phyloP scores from a whole-genome alignment of 2,797 vertebrate species.

The Pangasius mekongensis region DNA sequence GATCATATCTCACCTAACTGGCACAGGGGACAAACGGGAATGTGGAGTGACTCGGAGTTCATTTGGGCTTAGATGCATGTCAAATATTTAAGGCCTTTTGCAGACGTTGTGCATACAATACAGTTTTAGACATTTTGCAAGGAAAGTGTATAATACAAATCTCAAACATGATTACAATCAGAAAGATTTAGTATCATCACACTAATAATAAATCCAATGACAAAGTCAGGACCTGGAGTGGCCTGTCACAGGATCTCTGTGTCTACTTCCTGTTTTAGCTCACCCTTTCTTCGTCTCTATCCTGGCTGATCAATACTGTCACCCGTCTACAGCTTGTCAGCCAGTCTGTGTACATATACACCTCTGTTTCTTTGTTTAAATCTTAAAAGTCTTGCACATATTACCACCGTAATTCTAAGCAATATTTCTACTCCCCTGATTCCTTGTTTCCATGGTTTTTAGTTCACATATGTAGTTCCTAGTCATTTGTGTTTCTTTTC shows the following conservation, averaged over 20 bases:
- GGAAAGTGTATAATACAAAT: neutral
- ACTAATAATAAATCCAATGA: neutral
- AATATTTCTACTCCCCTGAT: neutral
- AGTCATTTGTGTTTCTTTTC: neutral
- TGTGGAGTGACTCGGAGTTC: neutral
- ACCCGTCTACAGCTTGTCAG: neutral
- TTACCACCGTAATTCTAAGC: neutral
- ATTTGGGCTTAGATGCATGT: neutral
- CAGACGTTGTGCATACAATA: too few species aligned
- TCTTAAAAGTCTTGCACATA: neutral
- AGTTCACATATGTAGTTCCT: neutral
- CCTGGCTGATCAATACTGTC: neutral
- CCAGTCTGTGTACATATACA: neutral
- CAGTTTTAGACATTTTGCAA: neutral
- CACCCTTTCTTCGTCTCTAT: neutral
- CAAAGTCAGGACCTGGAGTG: neutral
- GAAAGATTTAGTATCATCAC: neutral
- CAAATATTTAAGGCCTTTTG: neutral
- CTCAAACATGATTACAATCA: neutral
- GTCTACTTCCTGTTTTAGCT: neutral
- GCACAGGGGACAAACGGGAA: neutral
- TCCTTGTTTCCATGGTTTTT: neutral
- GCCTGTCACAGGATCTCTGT: neutral
- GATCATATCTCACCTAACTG: slow-evolving; percentile 8
- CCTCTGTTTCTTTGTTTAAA: neutral